phyloP scores from a whole-genome alignment of 2,797 vertebrate genomes.

The Gymnopithys bicolor region DNA sequence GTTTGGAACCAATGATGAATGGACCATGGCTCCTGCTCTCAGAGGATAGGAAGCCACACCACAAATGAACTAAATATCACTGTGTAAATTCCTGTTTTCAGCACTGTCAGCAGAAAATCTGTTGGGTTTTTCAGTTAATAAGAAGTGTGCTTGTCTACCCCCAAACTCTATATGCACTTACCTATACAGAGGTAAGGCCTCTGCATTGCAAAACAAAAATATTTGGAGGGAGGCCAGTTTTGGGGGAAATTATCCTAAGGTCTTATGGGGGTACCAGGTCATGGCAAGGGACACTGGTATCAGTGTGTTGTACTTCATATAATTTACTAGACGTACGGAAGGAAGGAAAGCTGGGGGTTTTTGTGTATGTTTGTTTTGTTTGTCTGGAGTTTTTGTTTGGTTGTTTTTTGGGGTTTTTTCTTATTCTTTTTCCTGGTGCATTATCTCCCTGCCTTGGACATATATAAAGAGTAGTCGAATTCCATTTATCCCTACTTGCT shows the following conservation, averaged over 20 bases:
- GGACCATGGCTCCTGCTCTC: not conserved
- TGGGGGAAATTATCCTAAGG: not conserved
- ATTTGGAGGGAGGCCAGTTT: not conserved
- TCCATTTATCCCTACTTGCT: not conserved
- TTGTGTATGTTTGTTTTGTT: not conserved
- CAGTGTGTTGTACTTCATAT: not conserved
- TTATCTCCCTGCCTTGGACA: not conserved
- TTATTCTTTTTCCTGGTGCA: not conserved
- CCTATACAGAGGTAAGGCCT: not conserved
- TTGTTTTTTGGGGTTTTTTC: not conserved
- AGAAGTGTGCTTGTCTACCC: not conserved
- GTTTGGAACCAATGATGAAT: slow-evolving; percentile 31
- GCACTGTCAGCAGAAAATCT: not conserved
- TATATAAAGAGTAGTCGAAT: not conserved
- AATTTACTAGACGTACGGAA: not conserved
- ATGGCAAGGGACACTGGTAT: not conserved
- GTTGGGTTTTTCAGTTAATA: not conserved
- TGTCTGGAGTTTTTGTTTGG: not conserved
- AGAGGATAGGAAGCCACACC: not conserved
- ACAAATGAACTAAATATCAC: not conserved
- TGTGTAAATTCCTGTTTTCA: not conserved
- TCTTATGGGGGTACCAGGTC: not conserved
- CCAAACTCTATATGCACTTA: not conserved
- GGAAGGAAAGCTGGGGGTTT: not conserved
- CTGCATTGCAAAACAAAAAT: not conserved